These are phyloP conservation scores for Anthonomus grandis DNA, from an alignment of 1,140 invertebrate species.

Conservation along the genomic window DNA sequence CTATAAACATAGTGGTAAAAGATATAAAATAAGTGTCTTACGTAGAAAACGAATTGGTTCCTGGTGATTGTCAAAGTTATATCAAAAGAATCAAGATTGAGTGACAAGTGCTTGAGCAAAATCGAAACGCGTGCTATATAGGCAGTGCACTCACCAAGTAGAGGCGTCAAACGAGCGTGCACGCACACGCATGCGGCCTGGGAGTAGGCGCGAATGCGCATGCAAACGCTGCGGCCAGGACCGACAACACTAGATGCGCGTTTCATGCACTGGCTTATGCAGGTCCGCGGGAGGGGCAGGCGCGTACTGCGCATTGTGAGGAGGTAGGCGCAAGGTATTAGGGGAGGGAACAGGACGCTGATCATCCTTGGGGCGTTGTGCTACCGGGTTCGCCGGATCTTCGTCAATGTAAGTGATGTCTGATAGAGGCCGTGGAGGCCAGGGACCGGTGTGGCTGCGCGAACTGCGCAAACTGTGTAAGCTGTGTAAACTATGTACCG, in stretches of 20 bases:
- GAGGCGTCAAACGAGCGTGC: conserved; percentile 14
- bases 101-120: too few relatives aligned
- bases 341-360: conserved; percentile 48
- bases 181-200: conserved; percentile 3
- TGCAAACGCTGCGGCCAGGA: conserved; percentile 37
- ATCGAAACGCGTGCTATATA: neutral
- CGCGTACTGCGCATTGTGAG: conserved; percentile 46
- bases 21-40: too few relatives aligned
- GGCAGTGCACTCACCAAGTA: conserved; percentile 17
- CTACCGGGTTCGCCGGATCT: conserved; percentile 63
- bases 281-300: conserved; percentile 52
- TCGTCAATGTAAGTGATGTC: conserved; percentile 93
- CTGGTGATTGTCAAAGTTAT: conserved; percentile 16
- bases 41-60: too few relatives aligned
- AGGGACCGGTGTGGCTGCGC: conserved; percentile 71
- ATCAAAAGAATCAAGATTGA: neutral
- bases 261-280: conserved; percentile 68
- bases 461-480: conserved; percentile 90
- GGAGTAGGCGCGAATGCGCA: conserved; percentile 13
- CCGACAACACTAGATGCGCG: conserved; percentile 60
- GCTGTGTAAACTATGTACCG: conserved; percentile 95
- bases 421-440: conserved; percentile 73
- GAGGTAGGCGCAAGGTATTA: conserved; percentile 44
- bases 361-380: conserved; percentile 50
- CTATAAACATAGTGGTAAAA: too few relatives aligned